Percentiles rank a stretch among this genome's conserved stretches.
Evolutionary conservation across 64 coral and sea anemone genomes (phyloP).

Genomic region (Trachythela sp.): DNA sequence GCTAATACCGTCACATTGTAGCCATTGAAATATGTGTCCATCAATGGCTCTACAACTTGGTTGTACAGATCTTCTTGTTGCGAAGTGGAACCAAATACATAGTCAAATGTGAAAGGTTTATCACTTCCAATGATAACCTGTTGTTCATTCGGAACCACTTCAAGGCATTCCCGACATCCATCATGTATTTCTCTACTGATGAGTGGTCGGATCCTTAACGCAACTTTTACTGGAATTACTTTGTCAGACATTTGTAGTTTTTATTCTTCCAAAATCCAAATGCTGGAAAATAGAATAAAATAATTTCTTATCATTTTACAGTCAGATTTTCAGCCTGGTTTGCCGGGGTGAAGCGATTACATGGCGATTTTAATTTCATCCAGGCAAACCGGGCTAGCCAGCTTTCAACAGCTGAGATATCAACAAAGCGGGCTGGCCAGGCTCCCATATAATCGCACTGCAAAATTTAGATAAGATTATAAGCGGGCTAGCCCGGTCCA

Average conservation of each 20-base stretch:
- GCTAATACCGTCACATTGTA: conserved; percentile 95
- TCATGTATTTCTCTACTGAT: conserved; percentile 73
- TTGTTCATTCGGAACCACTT: conserved; percentile 59
- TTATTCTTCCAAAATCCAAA: not conserved
- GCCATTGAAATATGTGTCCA: conserved; percentile 74
- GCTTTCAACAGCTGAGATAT: too few species aligned
- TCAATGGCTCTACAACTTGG: conserved; percentile 62
- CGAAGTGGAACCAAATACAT: conserved; percentile 66
- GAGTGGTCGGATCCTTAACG: conserved; percentile 76
- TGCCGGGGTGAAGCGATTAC: too few species aligned
- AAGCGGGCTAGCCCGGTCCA: too few species aligned
- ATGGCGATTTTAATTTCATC: too few species aligned
- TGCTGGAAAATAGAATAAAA: not conserved
- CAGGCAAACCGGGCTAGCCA: too few species aligned
- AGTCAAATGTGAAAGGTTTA: conserved; percentile 93
- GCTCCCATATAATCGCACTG: too few species aligned
- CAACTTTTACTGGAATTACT: conserved; percentile 81
- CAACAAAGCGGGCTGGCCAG: too few species aligned
- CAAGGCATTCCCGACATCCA: conserved; percentile 79
- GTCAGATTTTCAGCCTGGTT: too few species aligned
- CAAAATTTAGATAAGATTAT: too few species aligned
- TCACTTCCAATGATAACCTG: conserved; percentile 83
- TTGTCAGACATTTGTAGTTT: conserved; percentile 57
- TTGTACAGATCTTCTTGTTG: conserved; percentile 62
- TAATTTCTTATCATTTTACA: not conserved